Base-by-base conservation (phyloP, 1,140 invertebrate species). In the Littorina saxatilis region DNA sequence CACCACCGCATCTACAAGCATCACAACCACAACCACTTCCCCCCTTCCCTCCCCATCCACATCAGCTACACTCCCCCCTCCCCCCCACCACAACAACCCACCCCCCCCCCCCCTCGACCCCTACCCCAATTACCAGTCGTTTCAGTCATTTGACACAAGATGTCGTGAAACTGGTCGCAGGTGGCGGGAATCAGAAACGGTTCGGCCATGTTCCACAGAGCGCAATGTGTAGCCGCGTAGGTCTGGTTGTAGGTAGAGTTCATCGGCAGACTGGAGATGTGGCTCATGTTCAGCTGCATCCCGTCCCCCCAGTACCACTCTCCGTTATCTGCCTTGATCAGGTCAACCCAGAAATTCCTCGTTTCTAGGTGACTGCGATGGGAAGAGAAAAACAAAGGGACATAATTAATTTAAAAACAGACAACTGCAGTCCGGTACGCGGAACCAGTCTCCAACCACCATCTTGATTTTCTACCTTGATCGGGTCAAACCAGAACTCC, bases 401-500 rank as follows among this genome's bases (percentile, higher is more conserved):
- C 2, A 27, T 15, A 29, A 7, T n/a, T 27, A 27, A 68, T 27
- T 27, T 27, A 66, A 2, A 27, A 27, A 35, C 15, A 27, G n/a
- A n/a, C n/a, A n/a, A n/a, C n/a, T n/a, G n/a, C n/a, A n/a, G n/a
- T n/a, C n/a, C n/a, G n/a, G n/a, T n/a, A n/a, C n/a, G n/a, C n/a
- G n/a, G n/a, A n/a, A n/a, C n/a, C n/a, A n/a, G n/a, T n/a, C n/a
- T n/a, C n/a, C n/a, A n/a, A n/a, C n/a, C n/a, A 37, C 76, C 76
- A 78, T 40, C 4, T 2, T 23, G 39, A 0, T 20, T n/a, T 23
- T 40, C 35, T 11, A n/a, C n/a, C 58, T 63, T 63, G 17, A 43
- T 23, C 76, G 66, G 55, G 76, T 78, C 76, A n/a, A 78, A 55
- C 76, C 76, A 78, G 76, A 66, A 78, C n/a, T 37, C 39, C 37